A percentile compares a stretch with the other conserved stretches of the same genome.
phyloP scores from a whole-genome alignment of 2,113 vertebrate species.

The Plecotus auritus region DNA sequence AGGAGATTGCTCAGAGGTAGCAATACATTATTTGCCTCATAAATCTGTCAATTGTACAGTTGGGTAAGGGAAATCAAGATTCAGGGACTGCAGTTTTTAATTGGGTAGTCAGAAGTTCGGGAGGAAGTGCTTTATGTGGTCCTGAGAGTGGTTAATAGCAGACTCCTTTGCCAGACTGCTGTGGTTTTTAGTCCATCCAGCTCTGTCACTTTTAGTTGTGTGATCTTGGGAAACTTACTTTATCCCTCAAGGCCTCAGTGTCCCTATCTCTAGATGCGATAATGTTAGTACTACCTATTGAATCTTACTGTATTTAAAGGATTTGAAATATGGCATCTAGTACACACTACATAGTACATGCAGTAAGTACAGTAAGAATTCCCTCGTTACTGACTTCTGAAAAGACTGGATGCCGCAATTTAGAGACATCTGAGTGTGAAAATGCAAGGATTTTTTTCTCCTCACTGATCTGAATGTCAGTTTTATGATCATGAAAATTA shows the following conservation, averaged over 20 bases:
- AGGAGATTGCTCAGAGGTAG: neutral
- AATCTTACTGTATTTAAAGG: neutral
- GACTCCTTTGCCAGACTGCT: accelerated
- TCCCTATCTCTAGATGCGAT: neutral
- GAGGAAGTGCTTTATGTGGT: neutral
- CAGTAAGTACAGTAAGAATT: neutral
- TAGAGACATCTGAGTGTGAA: neutral
- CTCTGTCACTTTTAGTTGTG: neutral
- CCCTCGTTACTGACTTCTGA: neutral
- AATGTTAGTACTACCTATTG: neutral
- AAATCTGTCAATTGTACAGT: neutral
- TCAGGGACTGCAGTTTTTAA: neutral
- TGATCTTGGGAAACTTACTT: neutral
- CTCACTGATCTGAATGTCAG: neutral
- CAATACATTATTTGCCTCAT: neutral
- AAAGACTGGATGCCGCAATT: neutral
- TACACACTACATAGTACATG: neutral
- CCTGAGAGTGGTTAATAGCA: neutral
- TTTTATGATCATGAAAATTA: neutral
- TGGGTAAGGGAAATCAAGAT: neutral
- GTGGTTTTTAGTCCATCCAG: neutral
- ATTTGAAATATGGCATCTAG: neutral
- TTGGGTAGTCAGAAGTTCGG: neutral
- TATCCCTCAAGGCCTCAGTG: neutral
- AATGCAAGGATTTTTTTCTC: neutral